Evolutionary conservation across 2,888 invertebrate genomes (phyloP).

Genomic region (Xestia rhomboidea): DNA sequence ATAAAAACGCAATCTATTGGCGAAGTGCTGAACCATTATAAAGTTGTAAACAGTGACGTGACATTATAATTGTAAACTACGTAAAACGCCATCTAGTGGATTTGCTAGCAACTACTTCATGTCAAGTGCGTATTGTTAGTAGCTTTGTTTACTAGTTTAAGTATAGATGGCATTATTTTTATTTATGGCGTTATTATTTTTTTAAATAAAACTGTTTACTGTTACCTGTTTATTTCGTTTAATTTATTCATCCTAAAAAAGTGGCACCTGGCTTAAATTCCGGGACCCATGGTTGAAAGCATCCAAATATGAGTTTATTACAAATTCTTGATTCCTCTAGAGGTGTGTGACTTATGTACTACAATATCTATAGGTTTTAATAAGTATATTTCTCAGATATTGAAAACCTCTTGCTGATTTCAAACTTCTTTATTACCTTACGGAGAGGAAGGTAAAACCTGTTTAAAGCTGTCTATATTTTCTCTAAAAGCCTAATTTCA

Average conservation of each 20-base stretch:
- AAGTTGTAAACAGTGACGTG: slow-evolving; percentile 28
- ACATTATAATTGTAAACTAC: slow-evolving; percentile 2
- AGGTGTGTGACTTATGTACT: too few relatives aligned
- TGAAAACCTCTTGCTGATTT: not conserved
- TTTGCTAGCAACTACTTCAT: not conserved
- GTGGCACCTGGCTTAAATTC: not conserved
- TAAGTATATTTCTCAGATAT: not conserved
- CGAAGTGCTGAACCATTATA: not conserved
- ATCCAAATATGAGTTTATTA: not conserved
- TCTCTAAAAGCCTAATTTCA: too few relatives aligned
- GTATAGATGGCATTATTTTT: slow-evolving; percentile 36
- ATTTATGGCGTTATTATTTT: not conserved
- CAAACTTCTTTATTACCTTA: not conserved
- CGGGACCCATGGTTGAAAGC: not conserved
- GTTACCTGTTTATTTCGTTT: not conserved
- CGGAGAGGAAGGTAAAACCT: too few relatives aligned
- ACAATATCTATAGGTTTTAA: not conserved
- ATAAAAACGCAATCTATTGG: slow-evolving; percentile 52
- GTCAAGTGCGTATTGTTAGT: not conserved
- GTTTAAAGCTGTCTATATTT: too few relatives aligned
- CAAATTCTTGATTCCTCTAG: too few relatives aligned
- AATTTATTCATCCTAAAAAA: not conserved
- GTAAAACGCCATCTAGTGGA: slow-evolving; percentile 5
- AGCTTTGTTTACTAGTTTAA: not conserved
- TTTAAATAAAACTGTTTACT: not conserved